Evolutionary conservation across 2,797 vertebrate genomes (phyloP).

Genomic region (Emydoidea blandingii): DNA sequence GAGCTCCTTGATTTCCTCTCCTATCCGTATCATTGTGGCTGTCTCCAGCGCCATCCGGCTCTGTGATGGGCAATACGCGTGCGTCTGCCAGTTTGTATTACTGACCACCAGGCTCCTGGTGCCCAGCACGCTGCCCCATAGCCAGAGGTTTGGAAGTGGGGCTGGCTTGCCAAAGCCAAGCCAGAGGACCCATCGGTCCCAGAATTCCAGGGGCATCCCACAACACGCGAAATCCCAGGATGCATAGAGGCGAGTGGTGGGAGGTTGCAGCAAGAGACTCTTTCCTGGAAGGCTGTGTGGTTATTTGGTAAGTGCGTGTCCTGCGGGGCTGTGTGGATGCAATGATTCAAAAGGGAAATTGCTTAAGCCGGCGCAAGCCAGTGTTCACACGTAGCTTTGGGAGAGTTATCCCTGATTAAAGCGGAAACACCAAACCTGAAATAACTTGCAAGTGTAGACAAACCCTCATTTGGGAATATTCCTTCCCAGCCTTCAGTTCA

Average conservation of each 20-base stretch:
- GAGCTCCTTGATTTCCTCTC: background rate
- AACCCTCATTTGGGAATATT: background rate
- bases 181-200: no score
- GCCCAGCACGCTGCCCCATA: no score
- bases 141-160: no score
- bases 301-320: background rate
- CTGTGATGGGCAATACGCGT: background rate
- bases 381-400: background rate
- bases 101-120: no score
- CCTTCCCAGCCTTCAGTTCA: background rate
- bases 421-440: background rate
- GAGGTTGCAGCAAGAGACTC: fast-evolving
- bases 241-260: background rate
- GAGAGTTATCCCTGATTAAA: background rate
- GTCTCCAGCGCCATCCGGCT: background rate
- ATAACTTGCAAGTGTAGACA: background rate
- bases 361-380: fast-evolving
- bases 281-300: background rate
- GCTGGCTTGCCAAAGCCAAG: no score
- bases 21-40: background rate
- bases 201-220: background rate
- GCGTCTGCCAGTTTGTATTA: background rate
- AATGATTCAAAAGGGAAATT: background rate
- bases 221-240: background rate
- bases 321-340: no score